These are phyloP conservation scores for Neofelis nebulosa DNA, from an alignment of 2,113 vertebrate species.

Conservation along the genomic window DNA sequence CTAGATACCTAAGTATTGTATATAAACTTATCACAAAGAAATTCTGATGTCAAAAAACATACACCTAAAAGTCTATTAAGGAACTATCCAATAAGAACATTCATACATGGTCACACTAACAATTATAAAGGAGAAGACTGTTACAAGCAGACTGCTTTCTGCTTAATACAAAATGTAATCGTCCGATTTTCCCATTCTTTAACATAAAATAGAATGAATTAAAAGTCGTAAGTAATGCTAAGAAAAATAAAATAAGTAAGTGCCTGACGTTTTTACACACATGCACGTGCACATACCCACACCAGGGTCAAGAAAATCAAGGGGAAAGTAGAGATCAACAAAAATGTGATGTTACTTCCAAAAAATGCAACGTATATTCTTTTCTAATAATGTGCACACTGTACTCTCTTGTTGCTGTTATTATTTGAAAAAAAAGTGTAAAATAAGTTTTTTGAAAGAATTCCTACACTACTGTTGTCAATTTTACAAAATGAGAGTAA, in stretches of 20 bases:
- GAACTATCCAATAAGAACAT: neutral
- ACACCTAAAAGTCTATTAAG: constrained; percentile 11
- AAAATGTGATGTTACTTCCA: neutral
- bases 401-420: neutral
- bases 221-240: neutral
- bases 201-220: constrained; percentile 28
- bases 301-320: neutral
- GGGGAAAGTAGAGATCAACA: neutral
- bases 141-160: neutral
- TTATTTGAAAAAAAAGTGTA: neutral
- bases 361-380: neutral
- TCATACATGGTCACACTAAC: neutral
- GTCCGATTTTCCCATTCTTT: neutral
- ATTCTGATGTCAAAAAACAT: neutral
- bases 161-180: neutral
- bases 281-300: neutral
- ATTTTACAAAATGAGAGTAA: neutral
- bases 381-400: neutral
- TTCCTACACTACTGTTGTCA: neutral
- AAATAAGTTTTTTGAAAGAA: constrained; percentile 3
- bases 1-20: neutral
- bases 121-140: neutral
- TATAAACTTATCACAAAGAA: constrained; percentile 3
- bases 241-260: neutral
- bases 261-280: neutral